Evolutionary conservation across 2,113 vertebrate species (phyloP), one percentile per base, ranked within the genome.

Genomic region (Nycticorax nycticorax): DNA sequence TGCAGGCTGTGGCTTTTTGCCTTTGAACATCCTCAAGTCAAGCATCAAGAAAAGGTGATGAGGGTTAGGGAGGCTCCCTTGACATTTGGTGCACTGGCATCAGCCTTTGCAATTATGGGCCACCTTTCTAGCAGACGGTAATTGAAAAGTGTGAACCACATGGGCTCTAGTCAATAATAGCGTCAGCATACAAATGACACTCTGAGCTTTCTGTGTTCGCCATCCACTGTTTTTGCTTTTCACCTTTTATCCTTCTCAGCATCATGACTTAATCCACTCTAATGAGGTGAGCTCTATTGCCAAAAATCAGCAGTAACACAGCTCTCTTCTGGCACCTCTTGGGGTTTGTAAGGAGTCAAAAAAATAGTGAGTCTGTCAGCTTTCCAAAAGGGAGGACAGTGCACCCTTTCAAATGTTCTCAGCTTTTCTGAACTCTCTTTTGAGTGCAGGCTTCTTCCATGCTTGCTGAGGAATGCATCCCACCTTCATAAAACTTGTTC

Each of bases 1-100:
- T 85, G 73, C 75, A 85, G 97, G 89, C 96, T 93, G 97, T 92
- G 96, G 94, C 97, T 97, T 95, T 97, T 97, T 98, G 98, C 98
- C 99, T 99, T 99, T 99, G 99, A 99, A 98, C 98, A 98, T 98
- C 93, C 96, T 93, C 94, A 98, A 98, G 97, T 98, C 94, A 97
- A 95, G 97, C 97, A 96, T 98, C 98, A 98, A 96, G 97, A 97
- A 98, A 96, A 98, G 98, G 97, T 97, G 97, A 96, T 89, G 95
- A 94, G 96, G 97, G 97, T 96, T 82, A 96, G 96, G 96, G 97
- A 97, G 97, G 96, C 88, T 98, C 98, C 98, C 98, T 96, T 96
- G 98, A 98, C 98, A 97, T 98, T 96, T 92, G 96, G 96, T 94
- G 98, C 98, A 97, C 97, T 92, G 86, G 97, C 98, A 96, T 95